Evolutionary conservation across 2,888 invertebrate species (phyloP).

Genomic region (Nymphalis urticae): DNA sequence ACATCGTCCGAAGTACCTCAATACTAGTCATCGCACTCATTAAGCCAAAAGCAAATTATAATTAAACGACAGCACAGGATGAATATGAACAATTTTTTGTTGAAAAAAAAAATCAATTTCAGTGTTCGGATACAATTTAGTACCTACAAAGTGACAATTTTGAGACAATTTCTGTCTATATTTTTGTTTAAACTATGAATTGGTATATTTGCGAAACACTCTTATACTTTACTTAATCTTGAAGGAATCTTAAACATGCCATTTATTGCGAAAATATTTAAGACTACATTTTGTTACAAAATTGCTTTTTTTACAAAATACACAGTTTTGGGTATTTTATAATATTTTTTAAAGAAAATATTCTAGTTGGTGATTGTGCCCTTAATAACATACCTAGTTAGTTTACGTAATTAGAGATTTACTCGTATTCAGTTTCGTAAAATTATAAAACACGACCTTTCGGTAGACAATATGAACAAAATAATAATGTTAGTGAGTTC

Average conservation of each 20-base stretch:
- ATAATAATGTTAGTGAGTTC: too few species aligned
- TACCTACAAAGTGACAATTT: constrained; percentile 18
- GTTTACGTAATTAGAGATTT: too few species aligned
- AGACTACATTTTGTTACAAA: too few species aligned
- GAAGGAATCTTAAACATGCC: constrained; percentile 35
- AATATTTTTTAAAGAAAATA: too few species aligned
- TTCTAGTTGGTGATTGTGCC: not conserved
- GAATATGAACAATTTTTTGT: constrained; percentile 13
- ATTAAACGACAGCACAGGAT: constrained; percentile 25
- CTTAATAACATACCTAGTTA: not conserved
- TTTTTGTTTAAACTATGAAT: not conserved
- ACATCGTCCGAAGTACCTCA: constrained; percentile 8
- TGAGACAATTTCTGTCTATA: not conserved
- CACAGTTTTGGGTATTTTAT: not conserved
- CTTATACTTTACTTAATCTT: constrained; percentile 30
- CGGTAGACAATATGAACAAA: too few species aligned
- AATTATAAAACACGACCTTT: too few species aligned
- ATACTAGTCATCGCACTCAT: constrained; percentile 21
- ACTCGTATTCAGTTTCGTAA: too few species aligned
- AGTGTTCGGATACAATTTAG: constrained; percentile 4
- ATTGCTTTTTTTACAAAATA: constrained; percentile 1
- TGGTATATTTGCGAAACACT: not conserved
- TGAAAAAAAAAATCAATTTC: not conserved
- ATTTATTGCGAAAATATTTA: too few species aligned
- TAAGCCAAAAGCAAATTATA: constrained; percentile 32